phyloP scores from a whole-genome alignment of 2,888 invertebrate species.

The Philopedon plagiatum region DNA sequence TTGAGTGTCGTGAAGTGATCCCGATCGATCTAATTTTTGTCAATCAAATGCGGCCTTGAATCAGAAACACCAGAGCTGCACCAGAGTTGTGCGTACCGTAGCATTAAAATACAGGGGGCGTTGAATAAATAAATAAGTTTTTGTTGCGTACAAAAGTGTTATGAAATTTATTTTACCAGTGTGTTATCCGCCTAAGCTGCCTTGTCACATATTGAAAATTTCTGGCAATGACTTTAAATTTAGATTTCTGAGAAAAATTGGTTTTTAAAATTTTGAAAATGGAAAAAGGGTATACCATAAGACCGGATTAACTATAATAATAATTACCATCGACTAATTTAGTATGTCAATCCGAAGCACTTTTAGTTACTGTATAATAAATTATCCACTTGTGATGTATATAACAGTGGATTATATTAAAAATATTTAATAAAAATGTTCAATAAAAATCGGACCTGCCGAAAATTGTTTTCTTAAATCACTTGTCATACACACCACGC shows the following conservation, averaged over 20 bases:
- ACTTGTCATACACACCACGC: constrained; percentile 66
- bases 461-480: constrained; percentile 58
- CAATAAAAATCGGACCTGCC: constrained; percentile 62
- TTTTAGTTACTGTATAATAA: constrained; percentile 64
- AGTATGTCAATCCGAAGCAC: constrained; percentile 54
- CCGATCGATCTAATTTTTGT: no score
- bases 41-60: no score
- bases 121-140: no score
- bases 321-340: constrained; percentile 16
- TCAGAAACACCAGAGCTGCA: no score
- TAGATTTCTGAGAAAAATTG: not conserved
- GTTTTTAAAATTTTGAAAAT: not conserved
- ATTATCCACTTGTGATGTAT: constrained; percentile 65
- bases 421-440: constrained; percentile 37
- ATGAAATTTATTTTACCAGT: no score
- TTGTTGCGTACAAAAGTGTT: no score
- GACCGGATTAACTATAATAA: constrained; percentile 20
- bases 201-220: not conserved
- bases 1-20: no score
- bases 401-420: constrained; percentile 59
- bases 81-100: no score
- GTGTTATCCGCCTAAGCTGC: no score
- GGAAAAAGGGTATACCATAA: not conserved
- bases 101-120: no score
- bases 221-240: not conserved